phyloP scores from a whole-genome alignment of 2,888 invertebrate species.

The Chrysotoxum bicinctum region DNA sequence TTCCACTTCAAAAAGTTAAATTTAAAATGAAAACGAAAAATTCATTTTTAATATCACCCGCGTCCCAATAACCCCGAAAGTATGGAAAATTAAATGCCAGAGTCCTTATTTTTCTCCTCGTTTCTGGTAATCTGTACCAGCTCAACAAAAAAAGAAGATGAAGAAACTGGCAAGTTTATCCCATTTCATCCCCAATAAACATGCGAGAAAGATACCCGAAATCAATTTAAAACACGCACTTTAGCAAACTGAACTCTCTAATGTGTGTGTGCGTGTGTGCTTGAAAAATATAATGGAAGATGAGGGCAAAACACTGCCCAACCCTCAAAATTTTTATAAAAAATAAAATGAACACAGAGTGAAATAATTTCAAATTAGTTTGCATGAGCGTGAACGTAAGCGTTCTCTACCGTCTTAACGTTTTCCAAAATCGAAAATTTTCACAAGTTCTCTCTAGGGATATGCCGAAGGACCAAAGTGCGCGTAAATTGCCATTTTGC shows the following conservation, averaged over 20 bases:
- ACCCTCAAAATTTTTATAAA: not conserved
- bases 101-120: constrained; percentile 30
- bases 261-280: not conserved
- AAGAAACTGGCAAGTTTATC: constrained; percentile 27
- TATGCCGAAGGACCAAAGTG: not conserved
- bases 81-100: constrained; percentile 64
- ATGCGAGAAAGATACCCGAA: constrained; percentile 60
- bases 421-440: constrained; percentile 55
- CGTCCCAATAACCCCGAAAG: constrained; percentile 58
- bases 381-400: constrained; percentile 41
- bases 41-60: constrained; percentile 62
- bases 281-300: not conserved
- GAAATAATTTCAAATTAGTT: constrained; percentile 66
- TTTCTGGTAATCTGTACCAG: not conserved
- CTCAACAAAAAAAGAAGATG: not conserved
- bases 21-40: constrained; percentile 61
- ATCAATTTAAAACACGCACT: constrained; percentile 66
- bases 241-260: constrained; percentile 36
- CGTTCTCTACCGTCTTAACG: constrained; percentile 28
- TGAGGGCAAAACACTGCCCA: not conserved
- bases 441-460: constrained; percentile 8
- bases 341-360: not conserved
- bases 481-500: constrained; percentile 60
- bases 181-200: constrained; percentile 46
- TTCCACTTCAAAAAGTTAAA: constrained; percentile 29